Percentiles rank a stretch among this genome's conserved stretches.
Conservation (phyloP, 2,888 invertebrate genomes). For the Liodrosophila aerea region DNA sequence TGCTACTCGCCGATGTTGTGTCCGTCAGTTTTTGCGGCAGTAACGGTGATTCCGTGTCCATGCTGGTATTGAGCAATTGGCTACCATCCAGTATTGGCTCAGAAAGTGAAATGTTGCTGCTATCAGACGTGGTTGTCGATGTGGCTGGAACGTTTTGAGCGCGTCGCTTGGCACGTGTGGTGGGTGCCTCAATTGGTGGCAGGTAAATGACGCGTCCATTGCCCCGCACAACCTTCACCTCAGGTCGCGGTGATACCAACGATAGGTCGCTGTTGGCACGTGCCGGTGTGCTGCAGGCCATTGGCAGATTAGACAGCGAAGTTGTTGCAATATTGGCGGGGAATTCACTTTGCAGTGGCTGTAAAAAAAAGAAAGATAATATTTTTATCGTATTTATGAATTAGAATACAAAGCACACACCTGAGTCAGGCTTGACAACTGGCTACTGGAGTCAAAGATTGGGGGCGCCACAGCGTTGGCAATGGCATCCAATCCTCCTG, state of each 20-base stretch:
- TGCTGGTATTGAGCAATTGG: conserved; percentile 38
- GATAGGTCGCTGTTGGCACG: conserved; percentile 11
- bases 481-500: conserved; percentile 37
- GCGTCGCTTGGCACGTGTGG: conserved; percentile 88
- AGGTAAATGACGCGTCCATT: conserved; percentile 90
- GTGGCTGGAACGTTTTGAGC: conserved; percentile 81
- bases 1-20: no score
- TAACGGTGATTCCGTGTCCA: no score
- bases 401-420: no score
- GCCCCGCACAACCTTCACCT: conserved; percentile 88
- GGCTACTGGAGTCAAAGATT: conserved; percentile 22
- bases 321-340: conserved; percentile 12
- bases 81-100: conserved; percentile 55
- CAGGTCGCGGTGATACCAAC: conserved; percentile 48
- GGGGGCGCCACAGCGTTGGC: conserved; percentile 29
- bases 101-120: conserved; percentile 36
- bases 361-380: background rate
- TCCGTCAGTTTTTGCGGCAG: no score
- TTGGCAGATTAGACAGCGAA: conserved; percentile 30
- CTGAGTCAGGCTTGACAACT: conserved; percentile 19
- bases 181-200: conserved; percentile 92
- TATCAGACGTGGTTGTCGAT: conserved; percentile 31
- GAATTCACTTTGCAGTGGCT: conserved; percentile 25
- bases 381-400: no score
- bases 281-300: conserved; percentile 54